These are phyloP conservation scores for Psephotus haematonotus DNA, from an alignment of 2,113 vertebrate genomes.

Conservation along the genomic window DNA sequence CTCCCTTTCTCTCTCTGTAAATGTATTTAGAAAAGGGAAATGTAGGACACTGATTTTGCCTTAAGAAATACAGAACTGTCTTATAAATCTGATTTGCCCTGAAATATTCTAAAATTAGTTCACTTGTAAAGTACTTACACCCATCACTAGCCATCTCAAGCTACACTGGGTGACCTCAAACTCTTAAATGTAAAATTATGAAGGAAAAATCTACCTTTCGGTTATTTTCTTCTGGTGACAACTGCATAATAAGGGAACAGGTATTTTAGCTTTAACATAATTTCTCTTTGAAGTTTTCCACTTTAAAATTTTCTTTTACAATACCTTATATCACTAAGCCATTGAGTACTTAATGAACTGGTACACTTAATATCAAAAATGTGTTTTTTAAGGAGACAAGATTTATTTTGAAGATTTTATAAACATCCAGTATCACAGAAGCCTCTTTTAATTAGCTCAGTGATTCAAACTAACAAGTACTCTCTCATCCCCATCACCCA, in stretches of 20 bases:
- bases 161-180: not conserved
- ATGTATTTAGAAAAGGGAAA: not conserved
- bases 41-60: not conserved
- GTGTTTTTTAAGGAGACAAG: not conserved
- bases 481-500: not conserved
- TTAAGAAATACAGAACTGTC: not conserved
- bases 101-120: constrained; percentile 5
- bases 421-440: not conserved
- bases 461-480: not conserved
- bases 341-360: not conserved
- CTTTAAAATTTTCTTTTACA: constrained; percentile 15
- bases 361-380: not conserved
- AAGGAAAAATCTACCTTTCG: constrained; percentile 37
- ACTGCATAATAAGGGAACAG: constrained; percentile 12
- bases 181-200: constrained; percentile 7
- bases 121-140: not conserved
- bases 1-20: not conserved
- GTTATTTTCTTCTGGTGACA: not conserved
- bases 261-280: constrained; percentile 38
- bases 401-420: not conserved
- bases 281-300: constrained; percentile 26
- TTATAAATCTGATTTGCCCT: not conserved
- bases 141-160: not conserved
- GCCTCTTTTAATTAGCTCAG: not conserved
- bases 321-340: not conserved